Evolutionary conservation across 2,113 vertebrate species (phyloP).

Genomic region (Catharus minimus): DNA sequence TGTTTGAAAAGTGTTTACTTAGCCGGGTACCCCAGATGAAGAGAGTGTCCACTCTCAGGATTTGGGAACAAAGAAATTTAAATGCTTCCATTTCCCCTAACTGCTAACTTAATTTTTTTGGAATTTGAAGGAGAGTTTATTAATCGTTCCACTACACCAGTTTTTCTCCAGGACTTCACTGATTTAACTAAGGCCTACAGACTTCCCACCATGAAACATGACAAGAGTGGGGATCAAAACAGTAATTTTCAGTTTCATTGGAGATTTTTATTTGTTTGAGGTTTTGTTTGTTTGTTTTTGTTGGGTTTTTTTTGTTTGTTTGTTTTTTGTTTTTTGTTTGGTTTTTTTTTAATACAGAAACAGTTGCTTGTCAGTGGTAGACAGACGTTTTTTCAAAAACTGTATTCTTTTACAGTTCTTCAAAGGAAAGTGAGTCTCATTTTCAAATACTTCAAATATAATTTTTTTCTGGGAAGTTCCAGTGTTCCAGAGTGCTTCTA

Average conservation of each 20-base stretch:
- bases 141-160: background rate
- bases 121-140: background rate
- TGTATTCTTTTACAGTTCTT: background rate
- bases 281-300: background rate
- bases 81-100: background rate
- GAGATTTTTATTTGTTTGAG: background rate
- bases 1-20: background rate
- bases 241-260: accelerated
- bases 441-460: background rate
- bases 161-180: background rate
- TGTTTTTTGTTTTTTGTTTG: background rate
- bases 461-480: background rate
- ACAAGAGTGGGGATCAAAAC: background rate
- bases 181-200: background rate
- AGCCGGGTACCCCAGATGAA: background rate
- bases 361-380: background rate
- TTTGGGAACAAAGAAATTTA: background rate
- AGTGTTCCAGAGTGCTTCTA: background rate
- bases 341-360: background rate
- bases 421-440: background rate
- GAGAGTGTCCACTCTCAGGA: background rate
- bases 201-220: background rate
- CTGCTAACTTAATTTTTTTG: background rate
- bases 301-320: background rate
- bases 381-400: background rate